phyloP scores from a whole-genome alignment of 2,797 vertebrate genomes.

The Etheostoma perlongum region DNA sequence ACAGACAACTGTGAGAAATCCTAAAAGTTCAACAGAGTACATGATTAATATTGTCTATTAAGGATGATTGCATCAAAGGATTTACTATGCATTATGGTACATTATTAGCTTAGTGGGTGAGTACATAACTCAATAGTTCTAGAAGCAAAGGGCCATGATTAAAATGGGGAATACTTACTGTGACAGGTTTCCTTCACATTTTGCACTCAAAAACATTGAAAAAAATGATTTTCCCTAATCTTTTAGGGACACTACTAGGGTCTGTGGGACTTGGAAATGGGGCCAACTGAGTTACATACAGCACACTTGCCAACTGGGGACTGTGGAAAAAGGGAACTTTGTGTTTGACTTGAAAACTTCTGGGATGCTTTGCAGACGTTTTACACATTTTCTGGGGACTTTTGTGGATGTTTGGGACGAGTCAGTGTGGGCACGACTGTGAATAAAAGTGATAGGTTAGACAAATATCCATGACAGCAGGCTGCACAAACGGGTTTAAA shows the following conservation, averaged over 20 bases:
- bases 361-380: slow-evolving; percentile 88
- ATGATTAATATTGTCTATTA: slow-evolving; percentile 8
- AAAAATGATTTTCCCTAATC: slow-evolving; percentile 32
- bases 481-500: not conserved
- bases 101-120: slow-evolving; percentile 52
- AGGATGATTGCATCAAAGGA: slow-evolving; percentile 35
- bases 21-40: slow-evolving; percentile 28
- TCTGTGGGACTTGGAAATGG: slow-evolving; percentile 57
- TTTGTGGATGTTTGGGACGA: slow-evolving; percentile 74
- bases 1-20: slow-evolving; percentile 13
- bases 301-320: slow-evolving; percentile 66
- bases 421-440: slow-evolving; percentile 65
- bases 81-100: slow-evolving; percentile 66
- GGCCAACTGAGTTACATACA: slow-evolving; percentile 46
- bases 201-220: slow-evolving; percentile 71
- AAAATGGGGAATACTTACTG: slow-evolving; percentile 84
- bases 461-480: slow-evolving; percentile 31
- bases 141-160: slow-evolving; percentile 68
- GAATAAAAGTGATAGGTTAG: slow-evolving; percentile 63
- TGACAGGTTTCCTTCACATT: slow-evolving; percentile 79
- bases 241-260: slow-evolving; percentile 56
- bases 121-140: slow-evolving; percentile 28
- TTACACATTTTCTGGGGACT: slow-evolving; percentile 69
- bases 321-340: slow-evolving; percentile 68
- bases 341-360: slow-evolving; percentile 82